Conservation (phyloP, 2,113 vertebrate species). For the Oryzias melastigma region DNA sequence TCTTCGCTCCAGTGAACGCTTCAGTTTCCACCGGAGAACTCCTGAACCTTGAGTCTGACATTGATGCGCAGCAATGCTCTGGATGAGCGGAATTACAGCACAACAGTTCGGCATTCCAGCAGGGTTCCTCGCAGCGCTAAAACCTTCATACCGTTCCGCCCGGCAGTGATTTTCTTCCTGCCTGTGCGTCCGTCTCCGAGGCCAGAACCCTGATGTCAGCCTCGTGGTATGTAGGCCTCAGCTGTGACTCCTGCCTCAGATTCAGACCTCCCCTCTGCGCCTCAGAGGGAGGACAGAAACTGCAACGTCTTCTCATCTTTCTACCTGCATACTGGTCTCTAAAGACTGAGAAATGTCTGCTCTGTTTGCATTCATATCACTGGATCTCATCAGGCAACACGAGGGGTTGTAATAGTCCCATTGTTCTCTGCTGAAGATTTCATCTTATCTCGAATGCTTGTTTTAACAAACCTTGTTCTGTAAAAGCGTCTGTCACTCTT, state of each 20-base stretch:
- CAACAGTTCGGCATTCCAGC: too few species aligned
- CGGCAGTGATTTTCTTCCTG: slow-evolving; percentile 24
- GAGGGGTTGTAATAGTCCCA: slow-evolving; percentile 47
- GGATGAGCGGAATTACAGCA: too few species aligned
- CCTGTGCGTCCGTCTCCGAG: slow-evolving; percentile 39
- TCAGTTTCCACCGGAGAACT: too few species aligned
- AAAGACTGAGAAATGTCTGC: slow-evolving; percentile 48
- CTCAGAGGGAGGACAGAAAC: slow-evolving; percentile 36
- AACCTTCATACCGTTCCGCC: slow-evolving; percentile 18
- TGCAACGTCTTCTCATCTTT: slow-evolving; percentile 6
- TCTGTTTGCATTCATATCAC: slow-evolving; percentile 58
- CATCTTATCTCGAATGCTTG: slow-evolving; percentile 58
- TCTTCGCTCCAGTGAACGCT: too few species aligned
- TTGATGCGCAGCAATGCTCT: background rate
- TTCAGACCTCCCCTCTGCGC: slow-evolving; percentile 17
- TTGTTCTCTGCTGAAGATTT: slow-evolving; percentile 49
- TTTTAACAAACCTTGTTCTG: slow-evolving; percentile 27
- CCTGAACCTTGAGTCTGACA: background rate
- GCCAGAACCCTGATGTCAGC: slow-evolving; percentile 51
- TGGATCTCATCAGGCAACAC: slow-evolving; percentile 54
- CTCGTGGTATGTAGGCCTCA: slow-evolving; percentile 39
- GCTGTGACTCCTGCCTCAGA: slow-evolving; percentile 32
- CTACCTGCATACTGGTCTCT: slow-evolving; percentile 52
- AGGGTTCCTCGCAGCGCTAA: background rate
- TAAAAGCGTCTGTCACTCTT: too few species aligned